Conservation (phyloP, 2,888 invertebrate genomes). For the Cepaea hortensis region DNA sequence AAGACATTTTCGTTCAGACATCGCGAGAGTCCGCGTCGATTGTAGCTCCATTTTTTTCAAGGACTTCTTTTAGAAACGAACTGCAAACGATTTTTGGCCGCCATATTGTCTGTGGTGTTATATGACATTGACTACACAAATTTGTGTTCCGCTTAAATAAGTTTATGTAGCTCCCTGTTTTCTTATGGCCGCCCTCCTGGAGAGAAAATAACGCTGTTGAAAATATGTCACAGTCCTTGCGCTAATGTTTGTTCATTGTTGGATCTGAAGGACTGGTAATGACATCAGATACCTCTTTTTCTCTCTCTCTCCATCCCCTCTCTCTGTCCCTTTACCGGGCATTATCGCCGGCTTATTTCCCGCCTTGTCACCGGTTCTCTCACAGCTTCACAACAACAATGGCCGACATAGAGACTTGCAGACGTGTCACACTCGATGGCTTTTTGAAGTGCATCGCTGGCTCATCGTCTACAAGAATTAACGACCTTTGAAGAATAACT, state of each 20-base stretch:
- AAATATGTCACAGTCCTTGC: conserved; percentile 18
- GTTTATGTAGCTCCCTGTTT: not conserved
- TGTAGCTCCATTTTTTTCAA: not conserved
- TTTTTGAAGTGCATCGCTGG: not conserved
- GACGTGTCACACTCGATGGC: conserved; percentile 12
- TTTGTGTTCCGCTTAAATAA: conserved; percentile 1
- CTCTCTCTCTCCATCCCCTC: not conserved
- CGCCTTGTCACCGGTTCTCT: not conserved
- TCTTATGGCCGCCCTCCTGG: not conserved
- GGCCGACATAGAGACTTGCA: not conserved
- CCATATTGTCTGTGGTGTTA: conserved; percentile 13
- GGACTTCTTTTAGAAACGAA: not conserved
- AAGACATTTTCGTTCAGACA: not conserved
- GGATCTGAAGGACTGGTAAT: not conserved
- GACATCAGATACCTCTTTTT: conserved; percentile 17
- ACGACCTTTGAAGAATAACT: not conserved
- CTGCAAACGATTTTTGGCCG: not conserved
- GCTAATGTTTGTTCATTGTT: conserved; percentile 37
- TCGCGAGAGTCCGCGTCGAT: not conserved
- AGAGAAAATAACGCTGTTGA: conserved; percentile 16
- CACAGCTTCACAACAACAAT: not conserved
- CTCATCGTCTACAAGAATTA: not conserved
- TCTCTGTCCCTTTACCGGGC: not conserved
- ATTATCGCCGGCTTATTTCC: too few species aligned
- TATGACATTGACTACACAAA: not conserved